Conservation (phyloP, 2,888 invertebrate genomes). For the Hybos culiciformis region DNA sequence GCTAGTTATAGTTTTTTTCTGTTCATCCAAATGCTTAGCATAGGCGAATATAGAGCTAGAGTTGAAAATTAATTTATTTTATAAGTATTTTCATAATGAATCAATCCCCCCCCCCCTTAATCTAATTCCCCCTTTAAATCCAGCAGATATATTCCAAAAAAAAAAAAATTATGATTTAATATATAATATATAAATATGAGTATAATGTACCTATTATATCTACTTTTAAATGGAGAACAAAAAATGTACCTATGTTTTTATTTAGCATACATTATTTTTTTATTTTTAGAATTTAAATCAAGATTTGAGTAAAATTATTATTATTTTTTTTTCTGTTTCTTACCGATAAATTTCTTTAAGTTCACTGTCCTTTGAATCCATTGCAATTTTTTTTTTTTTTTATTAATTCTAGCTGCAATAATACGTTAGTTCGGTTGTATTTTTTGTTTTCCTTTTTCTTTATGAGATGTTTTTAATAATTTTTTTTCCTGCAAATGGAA, state of each 20-base stretch:
- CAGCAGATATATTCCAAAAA: neutral
- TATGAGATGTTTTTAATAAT: no score
- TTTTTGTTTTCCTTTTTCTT: no score
- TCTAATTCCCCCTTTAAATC: neutral
- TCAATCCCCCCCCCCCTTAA: no score
- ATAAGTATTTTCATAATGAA: neutral
- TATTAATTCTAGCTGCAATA: no score
- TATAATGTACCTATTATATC: neutral
- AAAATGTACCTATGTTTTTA: neutral
- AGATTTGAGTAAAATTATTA: neutral
- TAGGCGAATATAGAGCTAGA: constrained; percentile 27
- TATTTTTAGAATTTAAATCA: neutral
- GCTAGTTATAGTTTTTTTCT: constrained; percentile 30
- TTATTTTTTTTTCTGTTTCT: constrained; percentile 2
- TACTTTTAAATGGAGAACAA: neutral
- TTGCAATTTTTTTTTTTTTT: no score
- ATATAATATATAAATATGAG: neutral
- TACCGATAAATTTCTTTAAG: constrained; percentile 29
- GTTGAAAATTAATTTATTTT: neutral
- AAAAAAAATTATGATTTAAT: neutral
- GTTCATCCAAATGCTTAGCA: constrained; percentile 33
- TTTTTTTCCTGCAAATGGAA: no score
- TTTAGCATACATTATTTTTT: neutral
- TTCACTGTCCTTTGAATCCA: constrained; percentile 14
- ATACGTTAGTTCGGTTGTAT: no score